Evolutionary conservation across 2,888 invertebrate genomes (phyloP).

Genomic region (Nephrotoma appendiculata): DNA sequence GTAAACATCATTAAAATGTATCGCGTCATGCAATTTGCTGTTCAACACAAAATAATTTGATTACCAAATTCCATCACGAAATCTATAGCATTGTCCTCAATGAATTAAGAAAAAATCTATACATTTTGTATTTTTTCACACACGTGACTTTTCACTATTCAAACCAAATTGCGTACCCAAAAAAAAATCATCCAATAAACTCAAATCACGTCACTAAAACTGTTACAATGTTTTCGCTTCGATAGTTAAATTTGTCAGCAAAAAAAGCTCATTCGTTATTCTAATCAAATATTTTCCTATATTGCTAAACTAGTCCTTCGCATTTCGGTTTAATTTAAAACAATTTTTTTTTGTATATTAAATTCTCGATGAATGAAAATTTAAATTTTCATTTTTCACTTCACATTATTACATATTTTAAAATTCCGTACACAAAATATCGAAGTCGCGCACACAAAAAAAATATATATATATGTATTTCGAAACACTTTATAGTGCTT

Average conservation of each 20-base stretch:
- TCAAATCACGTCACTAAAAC: neutral
- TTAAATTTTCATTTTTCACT: neutral
- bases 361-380: neutral
- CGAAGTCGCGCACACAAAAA: neutral
- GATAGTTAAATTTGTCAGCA: neutral
- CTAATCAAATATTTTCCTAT: neutral
- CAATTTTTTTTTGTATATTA: too few relatives aligned
- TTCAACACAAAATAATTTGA: too few relatives aligned
- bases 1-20: too few relatives aligned
- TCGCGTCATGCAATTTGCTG: too few relatives aligned
- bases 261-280: neutral
- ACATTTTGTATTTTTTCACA: neutral
- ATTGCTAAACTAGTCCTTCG: neutral
- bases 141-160: neutral
- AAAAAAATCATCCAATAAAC: neutral
- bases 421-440: neutral
- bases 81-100: neutral
- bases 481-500: neutral
- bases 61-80: neutral
- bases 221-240: neutral
- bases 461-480: neutral
- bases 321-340: neutral
- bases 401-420: neutral
- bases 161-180: neutral
- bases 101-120: neutral